Base-by-base conservation (phyloP, 2,113 vertebrate genomes). In the Bubalus kerabau region DNA sequence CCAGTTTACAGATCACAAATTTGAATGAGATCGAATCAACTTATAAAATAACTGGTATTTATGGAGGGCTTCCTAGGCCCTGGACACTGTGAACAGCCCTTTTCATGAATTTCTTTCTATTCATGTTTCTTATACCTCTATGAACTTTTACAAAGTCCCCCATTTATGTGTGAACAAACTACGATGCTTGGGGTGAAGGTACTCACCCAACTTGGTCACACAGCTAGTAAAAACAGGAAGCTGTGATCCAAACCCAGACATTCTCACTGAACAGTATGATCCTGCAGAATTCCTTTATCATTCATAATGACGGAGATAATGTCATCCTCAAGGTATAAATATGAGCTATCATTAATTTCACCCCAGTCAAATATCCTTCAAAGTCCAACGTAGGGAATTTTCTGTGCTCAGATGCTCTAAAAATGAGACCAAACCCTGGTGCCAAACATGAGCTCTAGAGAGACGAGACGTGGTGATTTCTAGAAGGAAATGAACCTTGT, bases 401-500 rank as follows among this genome's bases (percentile, higher is more conserved):
- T 56, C 82, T 78, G 40, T 40, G 23, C 13, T 85, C 62, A 54
- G 48, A 23, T 93, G 87, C 59, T 64, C 43, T 91, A 56, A 82
- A 85, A 91, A 6, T 28, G 76, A 94, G 76, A 52, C 17, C 54
- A 28, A 46, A 59, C 43, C 24, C 62, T 59, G 90, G 46, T 62
- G 54, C 50, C 71, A 74, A 84, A 40, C 36, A 50, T 24, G 67
- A 96, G 54, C 40, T 92, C 59, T 15, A 64, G 56, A 19, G 85
- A 46, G 43, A 71, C 9, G 78, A 96, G 76, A 54, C 11, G 3
- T 52, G 84, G 94, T 64, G 52, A 94, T 48, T 60, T 95, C 83
- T 87, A 95, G 86, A 86, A 92, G 94, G 96, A 95, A 97, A 87
- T 43, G 95, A 97, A 59, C 46, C n/a, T 2, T 54, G 36, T 40